Percentiles rank a stretch among this genome's conserved stretches.
These are phyloP conservation scores for Sphecodes monilicornis DNA, from an alignment of 2,888 invertebrate genomes.

Conservation along the genomic window DNA sequence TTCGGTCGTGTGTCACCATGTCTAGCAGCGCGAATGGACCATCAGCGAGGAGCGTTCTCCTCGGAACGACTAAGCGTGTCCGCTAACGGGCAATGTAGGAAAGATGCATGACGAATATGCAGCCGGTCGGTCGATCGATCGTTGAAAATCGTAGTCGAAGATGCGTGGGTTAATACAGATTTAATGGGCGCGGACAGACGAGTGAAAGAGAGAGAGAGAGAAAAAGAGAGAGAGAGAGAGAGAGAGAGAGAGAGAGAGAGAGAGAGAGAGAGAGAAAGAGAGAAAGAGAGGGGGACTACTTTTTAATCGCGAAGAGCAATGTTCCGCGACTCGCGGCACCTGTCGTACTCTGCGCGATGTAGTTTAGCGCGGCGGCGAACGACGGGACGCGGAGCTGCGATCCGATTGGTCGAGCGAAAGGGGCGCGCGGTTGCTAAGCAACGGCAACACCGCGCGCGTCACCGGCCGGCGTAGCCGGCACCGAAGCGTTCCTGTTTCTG, in stretches of 20 bases:
- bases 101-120: constrained; percentile 4
- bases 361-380: constrained; percentile 39
- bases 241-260: neutral
- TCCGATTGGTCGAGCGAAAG: constrained; percentile 60
- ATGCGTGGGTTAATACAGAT: constrained; percentile 39
- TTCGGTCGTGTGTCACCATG: neutral
- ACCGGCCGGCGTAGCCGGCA: constrained; percentile 75
- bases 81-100: neutral
- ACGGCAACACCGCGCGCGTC: constrained; percentile 76
- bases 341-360: constrained; percentile 63
- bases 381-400: constrained; percentile 15
- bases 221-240: neutral
- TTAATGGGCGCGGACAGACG: neutral
- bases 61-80: neutral
- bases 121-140: constrained; percentile 27
- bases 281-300: constrained; percentile 47
- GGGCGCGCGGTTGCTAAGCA: constrained; percentile 77
- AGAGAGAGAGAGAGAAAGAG: neutral
- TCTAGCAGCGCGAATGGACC: neutral
- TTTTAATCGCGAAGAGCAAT: constrained; percentile 59
- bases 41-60: neutral
- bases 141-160: constrained; percentile 33
- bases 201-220: neutral
- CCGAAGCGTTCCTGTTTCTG: constrained; percentile 58
- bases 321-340: constrained; percentile 59